A percentile compares a stretch with the other conserved stretches of the same genome.
Conservation (phyloP, 2,888 invertebrate genomes). For the Drosophila conformis region DNA sequence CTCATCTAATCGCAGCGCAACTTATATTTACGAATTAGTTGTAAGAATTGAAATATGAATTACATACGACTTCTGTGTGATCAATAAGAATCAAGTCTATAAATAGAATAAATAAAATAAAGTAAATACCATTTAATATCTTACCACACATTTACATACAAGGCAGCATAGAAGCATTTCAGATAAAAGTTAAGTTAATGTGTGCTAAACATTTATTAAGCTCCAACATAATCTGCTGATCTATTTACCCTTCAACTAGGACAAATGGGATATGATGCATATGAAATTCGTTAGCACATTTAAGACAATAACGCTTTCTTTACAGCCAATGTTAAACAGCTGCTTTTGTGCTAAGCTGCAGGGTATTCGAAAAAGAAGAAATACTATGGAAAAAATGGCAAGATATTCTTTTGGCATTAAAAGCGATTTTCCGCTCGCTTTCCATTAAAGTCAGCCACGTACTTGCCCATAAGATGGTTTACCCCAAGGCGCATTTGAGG, state of each 20-base stretch:
- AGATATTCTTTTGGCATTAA: constrained; percentile 66
- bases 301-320: constrained; percentile 12
- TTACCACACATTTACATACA: too few species aligned
- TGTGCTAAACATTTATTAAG: background rate
- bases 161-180: background rate
- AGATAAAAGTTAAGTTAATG: background rate
- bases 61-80: background rate
- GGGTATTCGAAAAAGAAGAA: constrained; percentile 26
- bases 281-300: constrained; percentile 9
- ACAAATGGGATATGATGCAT: background rate
- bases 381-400: constrained; percentile 5
- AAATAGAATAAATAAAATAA: background rate
- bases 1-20: background rate
- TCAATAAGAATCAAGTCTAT: background rate
- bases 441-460: constrained; percentile 76
- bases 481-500: constrained; percentile 75
- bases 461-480: constrained; percentile 63
- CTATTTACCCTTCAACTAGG: background rate
- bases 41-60: background rate
- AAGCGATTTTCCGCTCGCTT: constrained; percentile 79
- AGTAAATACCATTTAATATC: background rate
- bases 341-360: constrained; percentile 21
- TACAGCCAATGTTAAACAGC: constrained; percentile 3
- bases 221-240: background rate
- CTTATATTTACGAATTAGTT: background rate